Conservation (phyloP, 2,113 vertebrate species). For the Uropsilus gracilis region DNA sequence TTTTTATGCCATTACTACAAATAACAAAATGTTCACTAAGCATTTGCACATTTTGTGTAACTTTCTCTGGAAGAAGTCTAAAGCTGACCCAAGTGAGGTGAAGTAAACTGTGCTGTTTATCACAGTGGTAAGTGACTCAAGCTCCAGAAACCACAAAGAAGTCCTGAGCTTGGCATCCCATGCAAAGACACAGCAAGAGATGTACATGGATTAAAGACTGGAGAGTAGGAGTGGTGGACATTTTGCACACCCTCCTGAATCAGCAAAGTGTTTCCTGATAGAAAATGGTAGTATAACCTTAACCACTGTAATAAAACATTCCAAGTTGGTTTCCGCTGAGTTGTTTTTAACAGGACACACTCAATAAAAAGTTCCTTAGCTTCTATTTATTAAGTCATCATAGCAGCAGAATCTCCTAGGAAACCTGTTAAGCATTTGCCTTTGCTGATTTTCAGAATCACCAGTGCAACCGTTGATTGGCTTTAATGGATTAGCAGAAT, state of each 20-base stretch:
- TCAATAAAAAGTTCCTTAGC: not conserved
- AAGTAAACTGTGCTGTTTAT: accelerated
- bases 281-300: not conserved
- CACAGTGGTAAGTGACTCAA: not conserved
- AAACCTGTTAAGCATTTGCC: not conserved
- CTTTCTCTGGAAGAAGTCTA: not conserved
- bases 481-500: not conserved
- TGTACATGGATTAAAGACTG: no score
- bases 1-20: not conserved
- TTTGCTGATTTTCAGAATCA: not conserved
- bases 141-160: not conserved
- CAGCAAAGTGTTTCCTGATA: not conserved
- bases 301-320: not conserved
- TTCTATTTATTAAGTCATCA: not conserved
- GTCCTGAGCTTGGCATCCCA: not conserved
- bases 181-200: not conserved
- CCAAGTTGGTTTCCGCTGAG: not conserved
- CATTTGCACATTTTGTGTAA: not conserved
- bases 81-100: not conserved
- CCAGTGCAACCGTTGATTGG: not conserved
- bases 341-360: not conserved
- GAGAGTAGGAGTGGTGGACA: not conserved
- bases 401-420: not conserved
- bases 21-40: not conserved
- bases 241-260: not conserved